These are phyloP conservation scores for Sphaerophoria rueppellii DNA, from an alignment of 2,888 invertebrate species.

Conservation along the genomic window DNA sequence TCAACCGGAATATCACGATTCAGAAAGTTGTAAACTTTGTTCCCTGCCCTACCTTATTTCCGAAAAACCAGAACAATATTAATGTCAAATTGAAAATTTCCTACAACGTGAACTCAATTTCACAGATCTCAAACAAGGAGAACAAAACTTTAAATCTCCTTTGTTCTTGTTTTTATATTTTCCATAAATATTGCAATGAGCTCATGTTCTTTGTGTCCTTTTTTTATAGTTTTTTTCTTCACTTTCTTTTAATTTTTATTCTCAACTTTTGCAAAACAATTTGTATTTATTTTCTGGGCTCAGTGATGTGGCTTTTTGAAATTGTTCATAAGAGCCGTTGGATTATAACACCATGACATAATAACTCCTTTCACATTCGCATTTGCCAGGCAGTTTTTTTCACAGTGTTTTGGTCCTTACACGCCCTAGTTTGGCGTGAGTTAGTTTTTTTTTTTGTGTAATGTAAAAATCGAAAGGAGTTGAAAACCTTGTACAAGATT, in stretches of 20 bases:
- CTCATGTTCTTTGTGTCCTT: conserved; percentile 13
- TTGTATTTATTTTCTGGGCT: background rate
- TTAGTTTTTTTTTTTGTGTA: background rate
- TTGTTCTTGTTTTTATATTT: conserved; percentile 4
- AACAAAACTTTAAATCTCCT: conserved; percentile 13
- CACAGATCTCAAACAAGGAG: background rate
- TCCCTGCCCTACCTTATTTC: background rate
- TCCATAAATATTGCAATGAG: conserved; percentile 26
- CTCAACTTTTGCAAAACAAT: background rate
- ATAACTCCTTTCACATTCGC: conserved; percentile 8
- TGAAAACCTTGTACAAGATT: no score
- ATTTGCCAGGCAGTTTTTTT: conserved; percentile 19
- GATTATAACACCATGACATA: background rate
- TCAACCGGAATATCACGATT: conserved; percentile 5
- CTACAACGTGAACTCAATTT: conserved; percentile 10
- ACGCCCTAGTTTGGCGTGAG: conserved; percentile 21
- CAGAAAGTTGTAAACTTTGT: background rate
- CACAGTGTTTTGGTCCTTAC: conserved; percentile 26
- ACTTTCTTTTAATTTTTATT: background rate
- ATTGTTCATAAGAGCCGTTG: conserved; percentile 20
- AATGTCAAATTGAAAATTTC: background rate
- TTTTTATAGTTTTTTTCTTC: background rate
- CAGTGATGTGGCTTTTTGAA: conserved; percentile 3
- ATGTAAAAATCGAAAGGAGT: no score
- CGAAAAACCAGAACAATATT: background rate